These are phyloP conservation scores for Enhydra lutris DNA, from an alignment of 2,113 vertebrate genomes.

Conservation along the genomic window DNA sequence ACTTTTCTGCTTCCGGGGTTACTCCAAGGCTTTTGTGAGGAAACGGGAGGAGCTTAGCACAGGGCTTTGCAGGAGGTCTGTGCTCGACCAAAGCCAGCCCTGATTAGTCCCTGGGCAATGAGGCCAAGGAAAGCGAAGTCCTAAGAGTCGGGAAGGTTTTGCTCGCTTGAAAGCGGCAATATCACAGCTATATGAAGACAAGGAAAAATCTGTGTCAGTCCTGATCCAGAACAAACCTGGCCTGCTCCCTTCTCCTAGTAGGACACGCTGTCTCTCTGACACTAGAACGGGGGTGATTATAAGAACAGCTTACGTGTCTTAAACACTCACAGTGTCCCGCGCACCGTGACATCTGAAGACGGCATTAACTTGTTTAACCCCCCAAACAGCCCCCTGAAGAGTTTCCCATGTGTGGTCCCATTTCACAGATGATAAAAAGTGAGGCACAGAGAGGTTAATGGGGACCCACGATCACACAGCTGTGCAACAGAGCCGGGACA, in stretches of 20 bases:
- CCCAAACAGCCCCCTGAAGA: not conserved
- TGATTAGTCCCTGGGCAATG: not conserved
- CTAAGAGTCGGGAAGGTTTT: not conserved
- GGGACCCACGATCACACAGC: not conserved
- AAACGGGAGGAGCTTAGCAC: not conserved
- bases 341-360: not conserved
- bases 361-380: not conserved
- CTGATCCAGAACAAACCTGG: not conserved
- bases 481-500: not conserved
- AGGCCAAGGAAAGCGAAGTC: not conserved
- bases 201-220: not conserved
- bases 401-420: not conserved
- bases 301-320: not conserved
- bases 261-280: not conserved
- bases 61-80: not conserved
- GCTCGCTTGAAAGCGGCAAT: not conserved
- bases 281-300: not conserved
- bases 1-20: not conserved
- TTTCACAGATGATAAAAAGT: not conserved
- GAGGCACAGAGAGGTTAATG: not conserved
- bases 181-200: not conserved
- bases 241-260: not conserved
- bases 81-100: not conserved
- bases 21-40: not conserved
- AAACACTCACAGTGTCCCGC: not conserved